Evolutionary conservation across 2,888 invertebrate genomes (phyloP).

Genomic region (Busseola fusca): DNA sequence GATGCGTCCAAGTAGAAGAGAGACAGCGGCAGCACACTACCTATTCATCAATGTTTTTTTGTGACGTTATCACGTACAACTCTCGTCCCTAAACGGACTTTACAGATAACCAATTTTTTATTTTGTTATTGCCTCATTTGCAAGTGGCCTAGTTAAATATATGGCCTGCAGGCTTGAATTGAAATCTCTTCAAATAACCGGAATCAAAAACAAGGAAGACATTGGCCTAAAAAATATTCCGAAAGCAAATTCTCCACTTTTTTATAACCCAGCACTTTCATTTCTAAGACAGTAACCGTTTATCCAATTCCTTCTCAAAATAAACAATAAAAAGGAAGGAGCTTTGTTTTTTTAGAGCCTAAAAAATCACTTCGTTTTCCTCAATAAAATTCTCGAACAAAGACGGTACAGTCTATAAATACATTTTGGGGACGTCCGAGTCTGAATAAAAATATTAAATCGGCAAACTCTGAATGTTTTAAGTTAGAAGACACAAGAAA

Average conservation of each 20-base stretch:
- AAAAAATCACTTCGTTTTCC: constrained; percentile 29
- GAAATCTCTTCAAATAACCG: not conserved
- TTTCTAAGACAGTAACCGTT: not conserved
- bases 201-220: not conserved
- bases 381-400: constrained; percentile 25
- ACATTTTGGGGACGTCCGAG: constrained; percentile 13
- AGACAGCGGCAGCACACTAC: too few relatives aligned
- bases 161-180: not conserved
- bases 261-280: not conserved
- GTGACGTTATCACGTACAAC: too few relatives aligned
- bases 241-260: not conserved
- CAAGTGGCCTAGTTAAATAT: not conserved
- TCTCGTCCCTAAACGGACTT: too few relatives aligned
- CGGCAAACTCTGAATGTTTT: not conserved
- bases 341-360: not conserved
- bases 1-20: too few relatives aligned
- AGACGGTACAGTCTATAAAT: constrained; percentile 11
- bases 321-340: not conserved
- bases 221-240: too few relatives aligned
- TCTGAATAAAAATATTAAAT: constrained; percentile 37
- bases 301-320: not conserved
- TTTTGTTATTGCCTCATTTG: not conserved
- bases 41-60: too few relatives aligned
- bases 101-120: too few relatives aligned
- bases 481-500: not conserved